phyloP scores from a whole-genome alignment of 2,888 invertebrate species.

The Steinernema scapterisci region DNA sequence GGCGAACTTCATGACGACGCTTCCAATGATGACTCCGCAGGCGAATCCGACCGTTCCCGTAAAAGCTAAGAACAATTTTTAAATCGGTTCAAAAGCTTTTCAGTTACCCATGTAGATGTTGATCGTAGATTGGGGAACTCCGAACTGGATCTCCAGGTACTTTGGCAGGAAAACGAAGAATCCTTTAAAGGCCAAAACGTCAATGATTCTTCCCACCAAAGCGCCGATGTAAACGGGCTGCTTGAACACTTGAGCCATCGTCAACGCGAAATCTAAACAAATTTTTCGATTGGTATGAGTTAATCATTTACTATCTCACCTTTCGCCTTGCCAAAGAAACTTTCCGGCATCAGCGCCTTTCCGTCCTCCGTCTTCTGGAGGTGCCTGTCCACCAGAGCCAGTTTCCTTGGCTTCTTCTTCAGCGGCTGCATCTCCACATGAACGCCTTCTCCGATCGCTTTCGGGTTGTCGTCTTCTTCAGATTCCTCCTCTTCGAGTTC shows the following conservation, averaged over 20 bases:
- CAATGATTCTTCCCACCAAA: slow-evolving; percentile 65
- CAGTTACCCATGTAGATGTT: slow-evolving; percentile 59
- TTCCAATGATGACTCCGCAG: slow-evolving; percentile 52
- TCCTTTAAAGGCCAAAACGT: slow-evolving; percentile 67
- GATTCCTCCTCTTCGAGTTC: slow-evolving; percentile 31
- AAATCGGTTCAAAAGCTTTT: neutral
- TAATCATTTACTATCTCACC: neutral
- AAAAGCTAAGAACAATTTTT: too few relatives aligned
- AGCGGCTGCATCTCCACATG: slow-evolving; percentile 36
- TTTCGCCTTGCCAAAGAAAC: slow-evolving; percentile 45
- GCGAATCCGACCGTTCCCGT: slow-evolving; percentile 61
- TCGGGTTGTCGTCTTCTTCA: slow-evolving; percentile 21
- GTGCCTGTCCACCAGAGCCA: slow-evolving; percentile 62
- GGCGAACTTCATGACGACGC: slow-evolving; percentile 48
- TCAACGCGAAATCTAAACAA: slow-evolving; percentile 41
- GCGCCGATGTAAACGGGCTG: slow-evolving; percentile 61
- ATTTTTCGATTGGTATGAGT: neutral
- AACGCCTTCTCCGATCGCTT: slow-evolving; percentile 4
- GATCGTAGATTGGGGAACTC: slow-evolving; percentile 64
- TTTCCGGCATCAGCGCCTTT: slow-evolving; percentile 53
- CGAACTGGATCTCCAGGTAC: slow-evolving; percentile 67
- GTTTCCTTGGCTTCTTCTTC: slow-evolving; percentile 41
- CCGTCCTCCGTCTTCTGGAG: slow-evolving; percentile 53
- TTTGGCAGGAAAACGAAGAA: slow-evolving; percentile 67
- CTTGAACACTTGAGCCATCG: slow-evolving; percentile 52